A percentile compares a stretch with the other conserved stretches of the same genome.
phyloP scores from a whole-genome alignment of 1,140 invertebrate species.

The Cotesia glomerata region DNA sequence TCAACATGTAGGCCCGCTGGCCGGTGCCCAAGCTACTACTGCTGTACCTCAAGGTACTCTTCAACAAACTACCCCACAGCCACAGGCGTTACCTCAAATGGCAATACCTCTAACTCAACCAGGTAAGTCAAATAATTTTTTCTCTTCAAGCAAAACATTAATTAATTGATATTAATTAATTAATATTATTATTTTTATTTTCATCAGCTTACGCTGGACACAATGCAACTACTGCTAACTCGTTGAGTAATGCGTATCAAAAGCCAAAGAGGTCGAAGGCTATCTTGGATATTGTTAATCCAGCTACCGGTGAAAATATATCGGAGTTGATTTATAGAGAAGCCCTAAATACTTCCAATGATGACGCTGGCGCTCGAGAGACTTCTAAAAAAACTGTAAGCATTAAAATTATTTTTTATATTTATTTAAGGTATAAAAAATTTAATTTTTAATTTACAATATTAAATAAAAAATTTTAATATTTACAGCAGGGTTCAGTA shows the following conservation, averaged over 20 bases:
- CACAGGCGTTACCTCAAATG: constrained; percentile 50
- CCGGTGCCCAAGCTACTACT: constrained; percentile 50
- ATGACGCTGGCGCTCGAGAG: constrained; percentile 48
- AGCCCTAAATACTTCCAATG: constrained; percentile 34
- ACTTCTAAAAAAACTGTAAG: constrained; percentile 52
- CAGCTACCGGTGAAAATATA: constrained; percentile 55
- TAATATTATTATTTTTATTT: constrained; percentile 21
- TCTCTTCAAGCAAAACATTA: not conserved
- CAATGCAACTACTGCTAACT: constrained; percentile 45
- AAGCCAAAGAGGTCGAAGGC: constrained; percentile 45
- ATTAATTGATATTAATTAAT: not conserved
- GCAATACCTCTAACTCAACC: constrained; percentile 45
- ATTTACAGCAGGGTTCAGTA: constrained; percentile 53
- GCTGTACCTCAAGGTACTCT: constrained; percentile 53
- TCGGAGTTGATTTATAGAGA: constrained; percentile 49
- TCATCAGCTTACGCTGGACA: constrained; percentile 46
- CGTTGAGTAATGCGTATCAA: constrained; percentile 39
- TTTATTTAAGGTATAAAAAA: not conserved
- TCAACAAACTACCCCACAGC: constrained; percentile 50
- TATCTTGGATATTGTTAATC: constrained; percentile 55
- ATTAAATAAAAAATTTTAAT: constrained; percentile 40
- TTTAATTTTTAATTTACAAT: constrained; percentile 8
- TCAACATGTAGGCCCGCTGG: constrained; percentile 52
- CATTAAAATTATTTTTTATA: constrained; percentile 3
- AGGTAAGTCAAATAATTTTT: constrained; percentile 35